Evolutionary conservation across 2,797 vertebrate species (phyloP), one percentile per base, ranked within the genome.

Genomic region (Stomatorhinus walkeri): DNA sequence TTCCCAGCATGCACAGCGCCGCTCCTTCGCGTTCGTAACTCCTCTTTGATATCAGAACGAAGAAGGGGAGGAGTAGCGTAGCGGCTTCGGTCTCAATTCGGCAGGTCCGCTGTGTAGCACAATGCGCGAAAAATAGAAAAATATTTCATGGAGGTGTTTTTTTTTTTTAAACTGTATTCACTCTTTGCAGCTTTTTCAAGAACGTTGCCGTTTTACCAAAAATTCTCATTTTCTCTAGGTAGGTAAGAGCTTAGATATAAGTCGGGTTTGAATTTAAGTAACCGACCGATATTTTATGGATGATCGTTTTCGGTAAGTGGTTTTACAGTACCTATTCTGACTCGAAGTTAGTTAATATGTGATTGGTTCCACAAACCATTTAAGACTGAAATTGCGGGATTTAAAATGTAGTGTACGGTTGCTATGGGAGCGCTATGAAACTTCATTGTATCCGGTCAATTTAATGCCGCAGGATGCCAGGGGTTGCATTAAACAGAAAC

Each of bases 1-100:
- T 76, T 93, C 95, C 96, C 95, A 87, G 49, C 87, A 93, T 1
- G 16, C 94, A 14, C 3, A 40, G 94, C 93, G 51, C 5, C 46
- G 79, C 90, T 40, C 87, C 90, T 90, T 90, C 54, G 88, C 84
- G 59, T 68, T 90, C 86, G 81, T 24, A 0, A 87, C 36, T 87
- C 92, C 93, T 91, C 92, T 92, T 88, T 90, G n/a, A 59, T 90
- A 64, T 91, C 64, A 90, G 91, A 84, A 92, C 89, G 91, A 85
- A 91, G 90, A 89, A 91, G 84, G 84, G 91, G 88, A 89, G 90
- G 91, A 92, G 87, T 89, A 56, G 90, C 89, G 88, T 83, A 40
- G 56, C 76, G 87, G 36, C 85, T 88, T 84, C 91, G 51, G 90
- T 86, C 90, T 87, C 91, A 92, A n/a, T 90, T 88, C 90, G 92